These are phyloP conservation scores for Monomorium pharaonis DNA, from an alignment of 1,140 invertebrate species.

Conservation along the genomic window DNA sequence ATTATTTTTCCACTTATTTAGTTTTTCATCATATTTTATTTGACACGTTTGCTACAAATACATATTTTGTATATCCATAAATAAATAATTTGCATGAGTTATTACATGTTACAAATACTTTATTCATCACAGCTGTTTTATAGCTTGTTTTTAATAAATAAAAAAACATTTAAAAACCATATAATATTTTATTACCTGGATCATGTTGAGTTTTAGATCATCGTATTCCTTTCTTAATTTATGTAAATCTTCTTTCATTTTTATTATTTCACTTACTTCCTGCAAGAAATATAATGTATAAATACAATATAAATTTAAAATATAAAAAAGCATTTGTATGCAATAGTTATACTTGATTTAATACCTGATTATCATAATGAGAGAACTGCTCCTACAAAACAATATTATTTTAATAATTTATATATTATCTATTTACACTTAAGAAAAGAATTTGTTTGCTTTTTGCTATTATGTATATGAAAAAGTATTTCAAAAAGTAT, in stretches of 20 bases:
- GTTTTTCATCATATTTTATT: slow-evolving; percentile 66
- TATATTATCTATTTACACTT: not conserved
- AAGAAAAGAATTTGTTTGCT: not conserved
- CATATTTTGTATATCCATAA: not conserved
- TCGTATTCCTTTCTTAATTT: slow-evolving; percentile 77
- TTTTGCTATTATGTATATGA: not conserved
- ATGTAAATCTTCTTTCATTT: slow-evolving; percentile 74
- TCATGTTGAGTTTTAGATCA: slow-evolving; percentile 72
- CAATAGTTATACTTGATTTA: not conserved
- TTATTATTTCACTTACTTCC: slow-evolving; percentile 71
- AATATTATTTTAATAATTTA: not conserved
- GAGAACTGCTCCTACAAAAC: not conserved
- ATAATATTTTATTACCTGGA: slow-evolving; percentile 56
- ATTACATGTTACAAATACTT: not conserved
- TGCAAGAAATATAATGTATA: slow-evolving; percentile 55
- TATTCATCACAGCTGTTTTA: slow-evolving; percentile 15
- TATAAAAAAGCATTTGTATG: not conserved
- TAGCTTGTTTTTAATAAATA: not conserved
- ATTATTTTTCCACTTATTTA: slow-evolving; percentile 69
- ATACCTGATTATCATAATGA: slow-evolving; percentile 44
- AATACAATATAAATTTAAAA: not conserved
- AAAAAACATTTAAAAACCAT: slow-evolving; percentile 27
- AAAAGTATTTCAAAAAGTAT: slow-evolving; percentile 16
- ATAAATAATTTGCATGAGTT: not conserved
- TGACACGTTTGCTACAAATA: slow-evolving; percentile 70